Base-by-base conservation (phyloP, 2,797 vertebrate species). In the Gephyroberyx darwinii region DNA sequence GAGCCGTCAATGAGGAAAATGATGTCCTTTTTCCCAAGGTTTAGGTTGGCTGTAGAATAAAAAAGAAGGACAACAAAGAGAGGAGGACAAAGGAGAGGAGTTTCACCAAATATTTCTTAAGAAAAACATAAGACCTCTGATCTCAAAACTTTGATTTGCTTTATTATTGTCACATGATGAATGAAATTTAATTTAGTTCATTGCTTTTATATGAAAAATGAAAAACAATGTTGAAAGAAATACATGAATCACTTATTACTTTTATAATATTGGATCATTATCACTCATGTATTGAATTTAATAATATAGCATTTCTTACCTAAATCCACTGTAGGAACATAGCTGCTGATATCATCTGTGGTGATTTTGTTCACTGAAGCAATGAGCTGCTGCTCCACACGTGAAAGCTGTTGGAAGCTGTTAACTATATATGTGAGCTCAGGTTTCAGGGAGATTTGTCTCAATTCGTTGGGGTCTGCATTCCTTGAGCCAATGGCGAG, bases 1-100 rank as follows among this genome's bases (percentile, higher is more conserved):
- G 98, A 98, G 68, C 96, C 96, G 86, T 99, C 98, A 9, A 99
- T 92, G 2, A 99, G 95, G 86, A 99, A 99, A 68, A 99, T 91
- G 0, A 99, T 91, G 81, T 99, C 98, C 2, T 95, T 96, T 50
- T 0, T 95, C 39, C 95, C 95, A 59, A 92, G 56, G 65, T 87
- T 84, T 33, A 77, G 22, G n/a, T 1, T 48, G 1, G 0, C 93
- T 93, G 86, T 19, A 77, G 78, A 75, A 65, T 35, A 64, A 30
- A 8, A 74, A 14, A 43, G 20, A 35, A 52, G 10, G 76, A 76
- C 26, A 78, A 54, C 1, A 61, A 77, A 43, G 0, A 45, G 58
- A n/a, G 1, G 2, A 37, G 17, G n/a, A n/a, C n/a, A n/a, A 77
- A 43, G 31, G 0, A 45, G 58, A n/a, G 1, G 2, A 37, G 17